Base-by-base conservation (phyloP, 2,888 invertebrate species). In the Cheilosia vulpina region DNA sequence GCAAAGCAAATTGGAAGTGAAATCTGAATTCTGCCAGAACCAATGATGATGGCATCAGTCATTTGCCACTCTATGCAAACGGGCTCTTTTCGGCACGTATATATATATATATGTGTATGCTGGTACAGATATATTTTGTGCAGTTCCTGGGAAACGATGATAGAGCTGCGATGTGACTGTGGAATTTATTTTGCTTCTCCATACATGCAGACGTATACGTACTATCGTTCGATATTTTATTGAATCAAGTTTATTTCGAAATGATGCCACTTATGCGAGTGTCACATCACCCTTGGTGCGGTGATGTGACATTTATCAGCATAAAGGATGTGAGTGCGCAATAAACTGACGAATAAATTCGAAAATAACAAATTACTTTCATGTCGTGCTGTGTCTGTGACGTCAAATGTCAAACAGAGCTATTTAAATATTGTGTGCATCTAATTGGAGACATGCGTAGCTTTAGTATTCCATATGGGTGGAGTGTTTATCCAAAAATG, bases 161-260 rank as follows among this genome's bases (percentile, higher is more conserved):
- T 19, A 43, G 21, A 21, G 17, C 41, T 57, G 31, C 17, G 19
- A 47, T 50, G 31, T 69, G 50, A 58, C 34, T 13, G 45, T 43
- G 27, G 31, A 9, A 31, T 9, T 9, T 15, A 71, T 62, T 38
- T 19, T 27, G 1, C 34, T n/a, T 11, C 43, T 41, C 9, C 17
- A 15, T 38, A 60, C 43, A 24, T n/a, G 17, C 38, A 45, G 6
- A 17, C 60, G 24, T 43, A 21, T 31, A 47, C 57, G 5, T 2
- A 21, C 73, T 80, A 78, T 52, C 82, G 79, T 85, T 84, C 87
- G 85, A 88, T 87, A 88, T 87, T 87, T 91, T 90, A 92, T 92
- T 90, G 92, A 92, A 92, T 92, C 92, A 92, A 92, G 92, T 92
- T 92, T 92, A 92, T 92, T 92, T 91, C 90, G 87, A 91, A 92